Base-by-base conservation (phyloP, 2,113 vertebrate genomes). In the Amblyopsis rosae region DNA sequence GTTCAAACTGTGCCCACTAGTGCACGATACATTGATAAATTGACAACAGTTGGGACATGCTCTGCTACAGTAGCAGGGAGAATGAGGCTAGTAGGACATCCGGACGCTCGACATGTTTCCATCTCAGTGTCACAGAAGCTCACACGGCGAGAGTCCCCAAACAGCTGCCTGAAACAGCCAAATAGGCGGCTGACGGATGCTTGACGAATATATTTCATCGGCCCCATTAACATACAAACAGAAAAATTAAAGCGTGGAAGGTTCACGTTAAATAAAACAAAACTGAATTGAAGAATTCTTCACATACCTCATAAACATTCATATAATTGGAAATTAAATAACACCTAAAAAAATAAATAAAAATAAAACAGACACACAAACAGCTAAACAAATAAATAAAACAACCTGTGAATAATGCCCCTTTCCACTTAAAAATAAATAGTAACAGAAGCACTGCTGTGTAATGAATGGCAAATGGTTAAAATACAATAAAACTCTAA, bases 1-100 rank as follows among this genome's bases (percentile, higher is more conserved):
- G 95, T 95, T 97, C 96, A 96, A 95, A 98, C 96, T 99, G 97
- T 98, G 96, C 96, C 96, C 95, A 98, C 94, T 93, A 96, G 96
- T 94, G 96, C 96, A 97, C 94, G 94, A 90, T 98, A 99, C 96
- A 94, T 95, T 99, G 97, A 99, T 98, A 97, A 99, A 99, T 99
- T 96, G 96, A 98, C 95, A 96, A 96, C 96, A 96, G 95, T 96
- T 96, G 95, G 95, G 95, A 96, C 93, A 95, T 95, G 95, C 95
- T 96, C 95, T 86, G 95, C 94, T 94, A 26, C 19, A 26, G 26
- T 26, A 93, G 94, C 94, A 95, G 94, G 92, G 91, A 95, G 95
- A 98, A 96, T 94, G 94, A 95, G 96, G 94, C 95, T 93, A 95
- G 70, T 87, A 97, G 96, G 96, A 96, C 95, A 94, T 83, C 79